Percentiles rank a stretch among this genome's conserved stretches.
These are phyloP conservation scores for Probosciger aterrimus DNA, from an alignment of 2,113 vertebrate species.

Conservation along the genomic window DNA sequence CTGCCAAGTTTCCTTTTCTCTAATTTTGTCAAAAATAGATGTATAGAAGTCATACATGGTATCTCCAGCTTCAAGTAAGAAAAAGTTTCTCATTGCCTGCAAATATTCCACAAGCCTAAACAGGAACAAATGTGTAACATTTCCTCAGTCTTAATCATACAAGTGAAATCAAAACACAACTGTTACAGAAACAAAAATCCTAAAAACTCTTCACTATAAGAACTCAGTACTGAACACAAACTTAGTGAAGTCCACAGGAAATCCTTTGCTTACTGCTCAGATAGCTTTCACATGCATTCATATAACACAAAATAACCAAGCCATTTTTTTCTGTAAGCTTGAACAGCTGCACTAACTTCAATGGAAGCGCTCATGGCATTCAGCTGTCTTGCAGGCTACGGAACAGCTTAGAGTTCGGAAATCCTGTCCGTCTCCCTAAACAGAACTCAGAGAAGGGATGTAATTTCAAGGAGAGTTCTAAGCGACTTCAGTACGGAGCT, in stretches of 20 bases:
- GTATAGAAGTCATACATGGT: constrained; percentile 99
- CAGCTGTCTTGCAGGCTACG: not conserved
- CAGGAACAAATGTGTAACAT: not conserved
- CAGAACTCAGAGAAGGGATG: not conserved
- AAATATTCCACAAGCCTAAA: constrained; percentile 91
- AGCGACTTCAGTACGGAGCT: not conserved
- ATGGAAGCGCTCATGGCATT: not conserved
- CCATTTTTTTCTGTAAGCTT: not conserved
- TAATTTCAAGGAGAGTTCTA: not conserved
- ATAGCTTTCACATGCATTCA: not conserved
- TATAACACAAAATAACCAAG: not conserved
- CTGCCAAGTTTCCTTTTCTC: constrained; percentile 95
- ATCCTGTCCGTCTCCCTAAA: not conserved
- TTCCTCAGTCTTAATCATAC: not conserved
- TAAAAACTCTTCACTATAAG: not conserved
- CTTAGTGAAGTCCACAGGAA: not conserved
- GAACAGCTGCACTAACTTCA: not conserved
- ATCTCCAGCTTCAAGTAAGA: constrained; percentile 97
- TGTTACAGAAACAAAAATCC: not conserved
- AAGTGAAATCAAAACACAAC: not conserved
- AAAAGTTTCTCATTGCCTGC: constrained; percentile 98
- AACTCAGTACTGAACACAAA: not conserved
- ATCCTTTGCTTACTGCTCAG: not conserved
- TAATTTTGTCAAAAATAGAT: constrained; percentile 96
- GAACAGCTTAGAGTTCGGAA: not conserved